Base-by-base conservation (phyloP, 2,888 invertebrate genomes). In the Lepetodrilus schrolli region DNA sequence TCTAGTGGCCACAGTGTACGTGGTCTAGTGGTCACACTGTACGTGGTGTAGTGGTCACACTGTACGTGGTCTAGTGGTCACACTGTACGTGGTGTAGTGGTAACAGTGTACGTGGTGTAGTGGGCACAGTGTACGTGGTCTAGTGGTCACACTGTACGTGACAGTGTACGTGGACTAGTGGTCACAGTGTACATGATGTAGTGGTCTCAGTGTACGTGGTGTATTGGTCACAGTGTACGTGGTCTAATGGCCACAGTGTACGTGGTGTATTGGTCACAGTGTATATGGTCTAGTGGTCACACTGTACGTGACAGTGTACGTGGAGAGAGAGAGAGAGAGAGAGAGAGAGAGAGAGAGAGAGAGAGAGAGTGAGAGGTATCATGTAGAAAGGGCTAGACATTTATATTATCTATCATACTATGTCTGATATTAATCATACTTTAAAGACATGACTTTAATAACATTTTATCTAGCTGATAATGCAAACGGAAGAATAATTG, bases 331-430 rank as follows among this genome's bases (percentile, higher is more conserved):
- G 66, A 66, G 43, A 66, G 66, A 72, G 66, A 66, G 66, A 58
- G 26, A 66, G 48, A 66, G 48, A 34, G 66, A 66, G 37, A 73
- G 48, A 66, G 65, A 66, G 37, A 34, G 58, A 58, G 70, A 69
- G 66, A 48, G 47, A 47, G 47, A 70, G 34, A 70, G 47, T 69
- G 65, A 74, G 43, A 70, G n/a, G n/a, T n/a, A n/a, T n/a, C n/a
- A n/a, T n/a, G n/a, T n/a, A n/a, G n/a, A n/a, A n/a, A n/a, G n/a
- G n/a, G n/a, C n/a, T n/a, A n/a, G n/a, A n/a, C n/a, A n/a, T n/a
- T n/a, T n/a, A n/a, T n/a, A n/a, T n/a, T n/a, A n/a, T n/a, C n/a
- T n/a, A n/a, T n/a, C n/a, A n/a, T n/a, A n/a, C n/a, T 17, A 20
- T 48, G 48, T 4, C 20, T 20, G 58, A 58, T 58, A 58, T 58